These are phyloP conservation scores for Drosophila vallismaia DNA, from an alignment of 2,888 invertebrate species.

Conservation along the genomic window DNA sequence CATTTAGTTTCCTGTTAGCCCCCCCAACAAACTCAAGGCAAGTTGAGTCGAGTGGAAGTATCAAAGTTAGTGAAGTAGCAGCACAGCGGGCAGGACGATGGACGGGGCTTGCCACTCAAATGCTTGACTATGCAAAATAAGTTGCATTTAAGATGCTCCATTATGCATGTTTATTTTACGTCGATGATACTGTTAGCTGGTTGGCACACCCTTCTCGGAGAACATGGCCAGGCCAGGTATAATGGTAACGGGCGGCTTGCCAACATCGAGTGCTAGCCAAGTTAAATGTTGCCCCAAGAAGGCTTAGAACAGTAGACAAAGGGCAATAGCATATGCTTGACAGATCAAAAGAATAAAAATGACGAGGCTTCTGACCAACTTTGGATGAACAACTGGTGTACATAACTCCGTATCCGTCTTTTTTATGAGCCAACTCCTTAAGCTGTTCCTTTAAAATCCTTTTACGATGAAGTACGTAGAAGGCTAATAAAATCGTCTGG, in stretches of 20 bases:
- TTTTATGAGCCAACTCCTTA: slow-evolving; percentile 23
- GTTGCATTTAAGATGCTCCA: slow-evolving; percentile 81
- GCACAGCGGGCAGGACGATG: slow-evolving; percentile 14
- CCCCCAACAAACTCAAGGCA: slow-evolving; percentile 26
- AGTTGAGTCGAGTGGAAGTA: slow-evolving; percentile 76
- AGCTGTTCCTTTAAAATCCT: slow-evolving; percentile 43
- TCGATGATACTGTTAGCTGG: slow-evolving; percentile 62
- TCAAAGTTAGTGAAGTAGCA: slow-evolving; percentile 76
- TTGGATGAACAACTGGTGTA: slow-evolving; percentile 6
- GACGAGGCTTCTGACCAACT: slow-evolving; percentile 4
- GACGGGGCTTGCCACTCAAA: slow-evolving; percentile 66
- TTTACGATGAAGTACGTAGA: slow-evolving; percentile 51
- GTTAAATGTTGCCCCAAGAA: slow-evolving; percentile 56
- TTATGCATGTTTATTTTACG: slow-evolving; percentile 80
- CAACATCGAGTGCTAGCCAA: slow-evolving; percentile 42
- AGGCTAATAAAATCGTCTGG: slow-evolving; percentile 50
- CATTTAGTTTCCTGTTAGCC: slow-evolving; percentile 69
- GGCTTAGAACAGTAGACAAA: slow-evolving; percentile 12
- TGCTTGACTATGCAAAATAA: slow-evolving; percentile 81
- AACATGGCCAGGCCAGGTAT: slow-evolving; percentile 35
- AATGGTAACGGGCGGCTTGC: slow-evolving; percentile 30
- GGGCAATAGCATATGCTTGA: slow-evolving; percentile 39
- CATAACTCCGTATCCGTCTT: slow-evolving; percentile 1
- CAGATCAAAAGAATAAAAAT: slow-evolving; percentile 52
- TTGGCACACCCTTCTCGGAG: slow-evolving; percentile 18